Evolutionary conservation across 2,113 vertebrate genomes (phyloP), one percentile per base, ranked within the genome.

Genomic region (Cephalopholis sonnerati): DNA sequence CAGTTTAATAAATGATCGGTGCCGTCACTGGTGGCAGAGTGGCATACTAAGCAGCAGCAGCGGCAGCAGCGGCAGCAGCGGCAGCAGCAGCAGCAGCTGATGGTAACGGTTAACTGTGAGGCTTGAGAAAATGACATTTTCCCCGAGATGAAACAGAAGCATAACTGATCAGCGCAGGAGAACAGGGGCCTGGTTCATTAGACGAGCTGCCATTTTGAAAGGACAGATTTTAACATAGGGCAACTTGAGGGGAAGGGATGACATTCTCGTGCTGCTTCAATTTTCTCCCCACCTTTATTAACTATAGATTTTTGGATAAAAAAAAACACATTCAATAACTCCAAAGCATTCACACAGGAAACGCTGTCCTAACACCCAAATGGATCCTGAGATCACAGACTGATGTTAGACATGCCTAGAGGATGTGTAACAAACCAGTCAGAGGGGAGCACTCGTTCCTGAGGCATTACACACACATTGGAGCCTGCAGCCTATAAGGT

Each of bases 131-230:
- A 80, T 84, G 81, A 86, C 83, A 91, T 88, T 91, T 90, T 83
- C 82, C 44, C 44, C 74, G 67, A 89, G 83, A 89, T 70, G 68
- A 87, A 81, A 59, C 75, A 55, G 85, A 79, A 68, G 73, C 62
- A n/a, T 16, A 75, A 62, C 55, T 41, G 82, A 85, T 63, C 74
- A 69, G 76, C 11, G 18, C 15, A 24, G 46, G 16, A 32, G 51
- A 64, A 85, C 5, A 69, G 48, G 36, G 36, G 78, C 55, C 29
- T 11, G 67, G 74, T 66, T 90, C 64, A 88, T 91, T 84, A 90
- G 70, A 83, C 1, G 8, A 77, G 79, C 58, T 88, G 79, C 86
- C 88, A 92, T 87, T 91, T 89, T 89, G 73, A 88, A 89, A 88
- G 75, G 83, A 93, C 82, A 88, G 24, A 67, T 74, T 85, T 89